Evolutionary conservation across 1,140 invertebrate genomes (phyloP).

Genomic region (Coenobita brevimanus): DNA sequence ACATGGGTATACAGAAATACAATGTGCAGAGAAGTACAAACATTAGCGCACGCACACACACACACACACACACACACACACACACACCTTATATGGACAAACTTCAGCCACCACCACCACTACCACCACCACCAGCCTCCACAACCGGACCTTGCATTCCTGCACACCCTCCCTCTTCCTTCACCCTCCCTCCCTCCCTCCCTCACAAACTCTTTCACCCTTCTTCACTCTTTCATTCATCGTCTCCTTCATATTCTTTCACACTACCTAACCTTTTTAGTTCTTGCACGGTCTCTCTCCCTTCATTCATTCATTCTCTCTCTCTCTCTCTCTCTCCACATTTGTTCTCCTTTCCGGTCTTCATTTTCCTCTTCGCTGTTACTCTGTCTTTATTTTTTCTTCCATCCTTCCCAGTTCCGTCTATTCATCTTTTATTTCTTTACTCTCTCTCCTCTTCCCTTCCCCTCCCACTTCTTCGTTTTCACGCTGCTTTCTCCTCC

Average conservation of each 20-base stretch:
- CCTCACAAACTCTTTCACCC: neutral
- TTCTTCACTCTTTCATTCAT: neutral
- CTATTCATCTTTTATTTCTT: neutral
- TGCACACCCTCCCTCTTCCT: constrained; percentile 15
- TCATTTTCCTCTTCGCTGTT: neutral
- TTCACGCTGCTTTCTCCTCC: too few species aligned
- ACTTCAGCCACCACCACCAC: neutral
- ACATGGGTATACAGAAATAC: too few species aligned
- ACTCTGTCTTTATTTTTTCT: neutral
- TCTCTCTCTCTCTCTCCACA: neutral
- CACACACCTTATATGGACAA: neutral
- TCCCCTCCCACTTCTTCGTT: too few species aligned
- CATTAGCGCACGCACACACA: neutral
- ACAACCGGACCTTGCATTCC: neutral
- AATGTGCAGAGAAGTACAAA: too few species aligned
- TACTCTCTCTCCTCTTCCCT: too few species aligned
- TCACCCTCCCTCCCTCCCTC: neutral
- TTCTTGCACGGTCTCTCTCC: neutral
- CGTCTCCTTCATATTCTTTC: neutral
- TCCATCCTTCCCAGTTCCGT: neutral
- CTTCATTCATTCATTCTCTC: neutral
- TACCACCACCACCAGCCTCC: constrained; percentile 11
- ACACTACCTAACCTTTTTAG: neutral
- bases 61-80: constrained; percentile 7
- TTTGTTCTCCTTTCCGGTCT: too few species aligned